Percentiles rank a stretch among this genome's conserved stretches.
Evolutionary conservation across 2,113 vertebrate genomes (phyloP).

Genomic region (Struthidea cinerea): DNA sequence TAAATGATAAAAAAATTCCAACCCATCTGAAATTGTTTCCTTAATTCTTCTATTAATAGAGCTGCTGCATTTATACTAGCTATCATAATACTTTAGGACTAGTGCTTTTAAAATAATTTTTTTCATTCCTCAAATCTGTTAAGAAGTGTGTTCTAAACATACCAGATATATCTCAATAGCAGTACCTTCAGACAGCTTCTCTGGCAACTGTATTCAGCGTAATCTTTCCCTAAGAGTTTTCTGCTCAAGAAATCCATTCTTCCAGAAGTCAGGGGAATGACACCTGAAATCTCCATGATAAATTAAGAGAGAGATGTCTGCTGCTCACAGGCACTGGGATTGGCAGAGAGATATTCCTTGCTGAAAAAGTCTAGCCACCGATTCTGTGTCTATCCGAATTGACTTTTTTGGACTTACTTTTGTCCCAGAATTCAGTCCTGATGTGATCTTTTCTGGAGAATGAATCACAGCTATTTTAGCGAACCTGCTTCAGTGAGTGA

Average conservation of each 20-base stretch:
- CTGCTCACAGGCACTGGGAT: not conserved
- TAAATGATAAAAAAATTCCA: not conserved
- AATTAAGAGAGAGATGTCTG: not conserved
- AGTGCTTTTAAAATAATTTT: not conserved
- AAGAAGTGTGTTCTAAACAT: not conserved
- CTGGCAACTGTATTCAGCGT: not conserved
- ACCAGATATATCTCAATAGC: not conserved
- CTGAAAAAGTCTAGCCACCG: not conserved
- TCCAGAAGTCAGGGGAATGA: not conserved
- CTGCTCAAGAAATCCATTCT: not conserved
- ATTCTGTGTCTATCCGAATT: not conserved
- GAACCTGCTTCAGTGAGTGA: not conserved
- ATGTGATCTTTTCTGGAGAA: not conserved
- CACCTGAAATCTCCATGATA: not conserved
- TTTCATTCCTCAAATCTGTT: not conserved
- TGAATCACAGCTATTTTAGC: not conserved
- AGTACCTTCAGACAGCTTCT: not conserved
- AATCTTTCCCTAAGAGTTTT: not conserved
- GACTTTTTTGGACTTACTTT: not conserved
- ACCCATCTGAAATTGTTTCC: not conserved
- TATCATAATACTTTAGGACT: not conserved
- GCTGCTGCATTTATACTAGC: not conserved
- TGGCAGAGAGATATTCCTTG: not conserved
- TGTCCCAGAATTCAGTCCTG: not conserved
- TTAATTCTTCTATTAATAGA: not conserved